Conservation (phyloP, 2,113 vertebrate species). For the Phyllostomus discolor region DNA sequence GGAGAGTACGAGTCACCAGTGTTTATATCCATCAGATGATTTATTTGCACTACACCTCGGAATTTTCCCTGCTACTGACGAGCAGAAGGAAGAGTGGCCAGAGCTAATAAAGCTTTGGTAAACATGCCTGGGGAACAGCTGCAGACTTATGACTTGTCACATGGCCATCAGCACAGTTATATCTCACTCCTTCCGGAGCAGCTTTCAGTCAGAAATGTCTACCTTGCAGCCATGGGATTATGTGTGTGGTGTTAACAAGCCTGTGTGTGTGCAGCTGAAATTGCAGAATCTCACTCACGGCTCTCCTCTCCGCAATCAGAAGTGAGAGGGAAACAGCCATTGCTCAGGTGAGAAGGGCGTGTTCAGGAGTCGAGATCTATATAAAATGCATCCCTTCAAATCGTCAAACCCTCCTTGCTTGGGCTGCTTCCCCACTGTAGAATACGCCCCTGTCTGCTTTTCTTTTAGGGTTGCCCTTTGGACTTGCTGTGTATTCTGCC, state of each 20-base stretch:
- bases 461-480: neutral
- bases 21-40: neutral
- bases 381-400: neutral
- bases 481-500: neutral
- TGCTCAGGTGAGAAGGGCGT: neutral
- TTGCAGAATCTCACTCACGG: neutral
- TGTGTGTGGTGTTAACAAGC: neutral
- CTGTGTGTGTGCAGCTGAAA: neutral
- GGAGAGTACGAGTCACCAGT: neutral
- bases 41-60: neutral
- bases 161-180: neutral
- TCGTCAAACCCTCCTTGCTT: neutral
- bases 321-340: neutral
- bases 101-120: conserved; percentile 4
- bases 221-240: neutral
- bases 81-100: neutral
- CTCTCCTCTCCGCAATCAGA: neutral
- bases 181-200: neutral
- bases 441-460: neutral
- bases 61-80: neutral
- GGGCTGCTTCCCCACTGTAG: neutral
- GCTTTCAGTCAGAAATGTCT: neutral
- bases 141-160: neutral
- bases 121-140: neutral
- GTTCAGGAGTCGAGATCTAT: neutral